These are phyloP conservation scores for Crotalus viridis DNA, from an alignment of 2,113 vertebrate species.

Conservation along the genomic window DNA sequence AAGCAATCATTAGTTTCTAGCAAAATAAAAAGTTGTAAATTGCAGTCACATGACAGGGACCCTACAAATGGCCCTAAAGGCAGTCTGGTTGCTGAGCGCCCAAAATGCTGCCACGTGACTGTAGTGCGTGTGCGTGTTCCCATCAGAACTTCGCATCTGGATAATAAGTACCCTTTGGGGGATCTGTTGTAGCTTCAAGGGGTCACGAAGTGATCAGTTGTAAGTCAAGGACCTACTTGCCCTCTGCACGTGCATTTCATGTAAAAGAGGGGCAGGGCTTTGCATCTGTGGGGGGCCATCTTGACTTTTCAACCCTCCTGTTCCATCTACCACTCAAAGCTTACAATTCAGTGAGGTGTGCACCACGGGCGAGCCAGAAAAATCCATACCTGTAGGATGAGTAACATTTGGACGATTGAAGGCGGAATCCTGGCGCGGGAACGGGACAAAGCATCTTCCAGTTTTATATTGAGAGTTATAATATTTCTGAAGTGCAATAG, in stretches of 20 bases:
- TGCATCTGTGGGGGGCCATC: neutral
- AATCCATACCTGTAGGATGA: slow-evolving; percentile 85
- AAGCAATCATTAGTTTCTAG: too few species aligned
- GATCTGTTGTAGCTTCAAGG: neutral
- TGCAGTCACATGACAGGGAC: too few species aligned
- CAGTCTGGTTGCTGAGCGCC: too few species aligned
- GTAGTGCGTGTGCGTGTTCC: neutral
- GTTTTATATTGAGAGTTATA: slow-evolving; percentile 89
- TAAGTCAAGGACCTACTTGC: neutral
- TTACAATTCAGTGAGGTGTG: neutral
- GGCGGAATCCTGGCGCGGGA: slow-evolving; percentile 86
- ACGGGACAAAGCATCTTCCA: slow-evolving; percentile 87
- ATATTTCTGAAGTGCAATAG: slow-evolving; percentile 91
- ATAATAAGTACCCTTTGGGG: neutral
- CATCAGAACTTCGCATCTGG: neutral
- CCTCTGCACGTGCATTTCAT: neutral
- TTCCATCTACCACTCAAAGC: neutral
- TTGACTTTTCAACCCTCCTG: neutral
- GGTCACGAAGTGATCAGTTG: neutral
- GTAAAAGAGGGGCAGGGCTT: neutral
- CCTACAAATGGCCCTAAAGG: too few species aligned
- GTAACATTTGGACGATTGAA: slow-evolving; percentile 91
- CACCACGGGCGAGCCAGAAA: neutral
- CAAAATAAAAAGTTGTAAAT: too few species aligned
- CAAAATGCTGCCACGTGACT: neutral